These are phyloP conservation scores for Artibeus jamaicensis DNA, from an alignment of 2,797 vertebrate genomes.

Conservation along the genomic window DNA sequence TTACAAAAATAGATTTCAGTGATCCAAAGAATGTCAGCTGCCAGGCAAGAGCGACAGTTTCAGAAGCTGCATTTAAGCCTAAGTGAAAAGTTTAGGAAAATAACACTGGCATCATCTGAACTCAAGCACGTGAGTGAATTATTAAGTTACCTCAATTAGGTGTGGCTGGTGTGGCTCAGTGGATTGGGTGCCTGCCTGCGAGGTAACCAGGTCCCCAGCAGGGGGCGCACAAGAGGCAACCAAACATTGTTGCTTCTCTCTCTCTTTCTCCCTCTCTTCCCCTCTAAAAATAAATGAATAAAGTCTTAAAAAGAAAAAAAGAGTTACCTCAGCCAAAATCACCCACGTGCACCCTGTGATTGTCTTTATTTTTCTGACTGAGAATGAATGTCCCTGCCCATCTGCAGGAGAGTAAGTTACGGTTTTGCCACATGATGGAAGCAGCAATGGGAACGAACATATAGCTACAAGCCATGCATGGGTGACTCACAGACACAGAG, in stretches of 20 bases:
- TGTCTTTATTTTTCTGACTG: neutral
- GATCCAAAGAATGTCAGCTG: constrained; percentile 62
- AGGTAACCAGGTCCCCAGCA: too few species aligned
- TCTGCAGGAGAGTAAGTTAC: neutral
- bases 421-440: neutral
- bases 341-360: neutral
- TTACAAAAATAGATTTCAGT: constrained; percentile 51
- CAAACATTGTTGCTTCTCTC: too few species aligned
- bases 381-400: neutral
- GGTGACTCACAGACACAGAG: neutral
- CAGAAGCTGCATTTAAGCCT: constrained; percentile 22
- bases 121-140: too few species aligned
- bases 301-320: neutral
- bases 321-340: neutral
- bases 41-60: constrained; percentile 48
- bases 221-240: too few species aligned
- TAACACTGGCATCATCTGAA: neutral
- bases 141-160: too few species aligned
- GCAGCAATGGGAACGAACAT: neutral
- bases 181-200: too few species aligned
- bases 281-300: too few species aligned
- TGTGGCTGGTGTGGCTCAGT: too few species aligned
- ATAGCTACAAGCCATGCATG: neutral
- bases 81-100: constrained; percentile 54
- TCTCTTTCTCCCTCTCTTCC: too few species aligned